Percentiles rank a stretch among this genome's conserved stretches.
phyloP scores from a whole-genome alignment of 2,888 invertebrate genomes.

The Polia nebulosa region DNA sequence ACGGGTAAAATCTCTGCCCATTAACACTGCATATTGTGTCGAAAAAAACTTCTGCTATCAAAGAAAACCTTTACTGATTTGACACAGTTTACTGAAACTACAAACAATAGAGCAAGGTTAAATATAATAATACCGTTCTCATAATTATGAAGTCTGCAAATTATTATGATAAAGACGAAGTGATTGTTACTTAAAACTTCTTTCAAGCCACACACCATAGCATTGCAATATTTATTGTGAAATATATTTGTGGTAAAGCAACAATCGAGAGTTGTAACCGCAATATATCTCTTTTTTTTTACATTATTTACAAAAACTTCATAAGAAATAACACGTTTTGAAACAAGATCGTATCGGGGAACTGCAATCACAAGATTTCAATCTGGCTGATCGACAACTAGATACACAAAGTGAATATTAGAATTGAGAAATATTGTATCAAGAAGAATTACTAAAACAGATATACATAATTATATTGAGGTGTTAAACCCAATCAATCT shows the following conservation, averaged over 20 bases:
- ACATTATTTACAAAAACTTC: slow-evolving; percentile 49
- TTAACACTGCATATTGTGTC: slow-evolving; percentile 17
- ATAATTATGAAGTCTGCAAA: slow-evolving; percentile 51
- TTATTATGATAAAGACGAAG: slow-evolving; percentile 42
- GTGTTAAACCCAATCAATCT: slow-evolving; percentile 54
- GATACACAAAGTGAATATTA: slow-evolving; percentile 48
- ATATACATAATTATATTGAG: slow-evolving; percentile 50
- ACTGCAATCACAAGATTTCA: slow-evolving; percentile 46
- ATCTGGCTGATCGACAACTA: slow-evolving; percentile 48
- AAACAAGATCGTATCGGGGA: slow-evolving; percentile 50
- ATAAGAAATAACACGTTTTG: slow-evolving; percentile 52
- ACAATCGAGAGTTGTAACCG: slow-evolving; percentile 46
- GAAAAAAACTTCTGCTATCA: slow-evolving; percentile 4
- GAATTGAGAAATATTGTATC: slow-evolving; percentile 44
- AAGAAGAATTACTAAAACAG: slow-evolving; percentile 33
- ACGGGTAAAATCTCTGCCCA: slow-evolving; percentile 10
- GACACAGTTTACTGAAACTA: slow-evolving; percentile 32
- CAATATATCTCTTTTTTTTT: slow-evolving; percentile 44
- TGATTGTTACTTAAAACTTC: slow-evolving; percentile 42
- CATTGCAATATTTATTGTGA: slow-evolving; percentile 45
- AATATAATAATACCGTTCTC: slow-evolving; percentile 39
- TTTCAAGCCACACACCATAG: slow-evolving; percentile 50
- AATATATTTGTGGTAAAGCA: slow-evolving; percentile 43
- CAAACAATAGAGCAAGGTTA: slow-evolving; percentile 50
- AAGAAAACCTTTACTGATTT: slow-evolving; percentile 20